These are phyloP conservation scores for Entomobrya proxima DNA, from an alignment of 2,888 invertebrate genomes.

Conservation along the genomic window DNA sequence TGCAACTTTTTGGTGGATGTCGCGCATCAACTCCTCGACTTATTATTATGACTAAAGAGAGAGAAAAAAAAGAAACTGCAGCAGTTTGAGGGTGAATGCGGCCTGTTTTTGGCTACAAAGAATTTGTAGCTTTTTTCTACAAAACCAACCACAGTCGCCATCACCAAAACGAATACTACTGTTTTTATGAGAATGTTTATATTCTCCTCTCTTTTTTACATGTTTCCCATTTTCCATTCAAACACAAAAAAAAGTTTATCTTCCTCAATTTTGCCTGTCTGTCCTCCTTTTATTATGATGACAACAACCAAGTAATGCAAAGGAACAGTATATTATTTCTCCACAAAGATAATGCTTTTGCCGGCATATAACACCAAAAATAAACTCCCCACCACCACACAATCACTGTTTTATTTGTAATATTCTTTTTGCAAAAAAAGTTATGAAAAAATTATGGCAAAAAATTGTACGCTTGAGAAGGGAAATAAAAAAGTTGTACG, in stretches of 20 bases:
- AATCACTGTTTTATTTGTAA: constrained; percentile 35
- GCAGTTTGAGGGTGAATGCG: neutral
- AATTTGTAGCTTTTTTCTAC: neutral
- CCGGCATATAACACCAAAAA: neutral
- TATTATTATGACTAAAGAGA: neutral
- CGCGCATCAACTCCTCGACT: constrained; percentile 30
- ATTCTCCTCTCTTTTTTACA: neutral
- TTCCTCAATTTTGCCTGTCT: neutral
- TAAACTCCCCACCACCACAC: constrained; percentile 23
- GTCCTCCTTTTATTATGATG: constrained; percentile 17
- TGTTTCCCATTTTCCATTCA: constrained; percentile 24
- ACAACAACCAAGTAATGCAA: constrained; percentile 3
- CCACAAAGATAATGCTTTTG: neutral
- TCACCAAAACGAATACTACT: constrained; percentile 9
- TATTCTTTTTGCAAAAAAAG: constrained; percentile 19
- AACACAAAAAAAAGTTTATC: constrained; percentile 43
- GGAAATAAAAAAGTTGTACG: constrained; percentile 11
- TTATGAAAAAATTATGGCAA: constrained; percentile 39
- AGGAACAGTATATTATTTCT: constrained; percentile 11
- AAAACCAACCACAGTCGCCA: neutral
- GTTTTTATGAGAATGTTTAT: constrained; percentile 29
- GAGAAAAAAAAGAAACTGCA: neutral
- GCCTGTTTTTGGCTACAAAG: neutral
- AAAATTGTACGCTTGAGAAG: constrained; percentile 29
- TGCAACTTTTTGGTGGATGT: constrained; percentile 15